Percentiles rank a stretch among this genome's conserved stretches.
These are phyloP conservation scores for Columba janthina DNA, from an alignment of 2,113 vertebrate species.

Conservation along the genomic window DNA sequence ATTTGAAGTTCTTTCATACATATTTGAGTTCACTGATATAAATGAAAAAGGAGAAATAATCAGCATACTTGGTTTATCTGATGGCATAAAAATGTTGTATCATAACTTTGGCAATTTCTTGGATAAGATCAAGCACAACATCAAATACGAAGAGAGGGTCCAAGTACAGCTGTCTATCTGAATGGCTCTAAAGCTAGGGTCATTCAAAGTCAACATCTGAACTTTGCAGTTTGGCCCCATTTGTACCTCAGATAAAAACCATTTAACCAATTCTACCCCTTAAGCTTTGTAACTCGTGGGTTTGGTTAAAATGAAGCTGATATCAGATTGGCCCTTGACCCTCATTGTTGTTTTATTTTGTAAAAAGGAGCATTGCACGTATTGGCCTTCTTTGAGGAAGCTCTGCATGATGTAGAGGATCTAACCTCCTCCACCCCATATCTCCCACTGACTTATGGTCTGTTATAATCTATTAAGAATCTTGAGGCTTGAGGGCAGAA, in stretches of 20 bases:
- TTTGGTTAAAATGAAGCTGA: not conserved
- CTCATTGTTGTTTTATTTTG: not conserved
- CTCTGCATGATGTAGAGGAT: conserved; percentile 15
- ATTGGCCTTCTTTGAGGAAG: conserved; percentile 9
- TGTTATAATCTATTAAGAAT: conserved; percentile 48
- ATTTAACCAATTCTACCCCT: not conserved
- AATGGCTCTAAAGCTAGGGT: not conserved
- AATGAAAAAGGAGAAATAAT: conserved; percentile 64
- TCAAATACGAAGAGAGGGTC: not conserved
- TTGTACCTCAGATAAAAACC: not conserved
- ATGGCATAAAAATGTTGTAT: conserved; percentile 45
- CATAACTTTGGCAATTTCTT: conserved; percentile 36
- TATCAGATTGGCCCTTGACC: not conserved
- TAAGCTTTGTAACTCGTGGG: not conserved
- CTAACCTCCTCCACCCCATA: not conserved
- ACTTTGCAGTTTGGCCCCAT: not conserved
- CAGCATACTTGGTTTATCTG: conserved; percentile 63
- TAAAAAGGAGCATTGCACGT: not conserved
- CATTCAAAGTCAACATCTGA: not conserved
- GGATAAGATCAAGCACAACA: conserved; percentile 32
- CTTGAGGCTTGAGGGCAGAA: conserved; percentile 43
- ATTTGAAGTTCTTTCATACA: conserved; percentile 69
- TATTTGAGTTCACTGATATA: conserved; percentile 62
- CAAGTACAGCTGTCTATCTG: not conserved
- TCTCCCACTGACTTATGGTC: not conserved